phyloP scores from a whole-genome alignment of 2,797 vertebrate species.

The Chanos chanos region DNA sequence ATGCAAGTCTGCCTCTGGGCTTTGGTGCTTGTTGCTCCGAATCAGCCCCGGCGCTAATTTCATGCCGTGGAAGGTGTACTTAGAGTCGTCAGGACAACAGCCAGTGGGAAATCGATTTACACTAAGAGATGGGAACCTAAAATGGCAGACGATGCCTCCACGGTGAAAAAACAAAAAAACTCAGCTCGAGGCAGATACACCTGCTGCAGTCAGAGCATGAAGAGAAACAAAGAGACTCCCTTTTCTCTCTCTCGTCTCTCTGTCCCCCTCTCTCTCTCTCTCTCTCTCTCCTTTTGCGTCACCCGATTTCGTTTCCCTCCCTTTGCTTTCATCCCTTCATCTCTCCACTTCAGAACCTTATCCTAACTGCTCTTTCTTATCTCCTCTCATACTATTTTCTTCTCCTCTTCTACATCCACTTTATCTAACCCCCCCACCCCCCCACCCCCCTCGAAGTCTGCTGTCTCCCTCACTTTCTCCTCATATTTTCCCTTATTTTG shows the following conservation, averaged over 20 bases:
- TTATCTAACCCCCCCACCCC: not conserved
- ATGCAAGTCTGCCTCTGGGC: too few relatives aligned
- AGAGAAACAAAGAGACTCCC: too few relatives aligned
- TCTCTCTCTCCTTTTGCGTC: not conserved
- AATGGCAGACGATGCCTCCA: too few relatives aligned
- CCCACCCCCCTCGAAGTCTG: not conserved
- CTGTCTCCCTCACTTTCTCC: not conserved
- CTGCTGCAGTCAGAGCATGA: too few relatives aligned
- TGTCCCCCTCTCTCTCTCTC: not conserved
- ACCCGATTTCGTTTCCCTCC: not conserved
- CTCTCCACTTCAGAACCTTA: not conserved
- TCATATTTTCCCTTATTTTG: not conserved
- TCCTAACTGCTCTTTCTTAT: not conserved
- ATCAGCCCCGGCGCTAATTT: too few relatives aligned
- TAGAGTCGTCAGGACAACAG: too few relatives aligned
- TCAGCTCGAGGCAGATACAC: too few relatives aligned
- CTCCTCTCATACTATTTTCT: not conserved
- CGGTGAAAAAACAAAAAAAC: too few relatives aligned
- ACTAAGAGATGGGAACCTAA: too few relatives aligned
- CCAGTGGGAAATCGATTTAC: too few relatives aligned
- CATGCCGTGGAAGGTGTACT: too few relatives aligned
- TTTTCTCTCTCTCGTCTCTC: not conserved
- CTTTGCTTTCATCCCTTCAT: not conserved
- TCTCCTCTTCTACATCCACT: not conserved
- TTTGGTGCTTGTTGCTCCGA: too few relatives aligned